Evolutionary conservation across 2,113 vertebrate genomes (phyloP).

Genomic region (Mastomys coucha): DNA sequence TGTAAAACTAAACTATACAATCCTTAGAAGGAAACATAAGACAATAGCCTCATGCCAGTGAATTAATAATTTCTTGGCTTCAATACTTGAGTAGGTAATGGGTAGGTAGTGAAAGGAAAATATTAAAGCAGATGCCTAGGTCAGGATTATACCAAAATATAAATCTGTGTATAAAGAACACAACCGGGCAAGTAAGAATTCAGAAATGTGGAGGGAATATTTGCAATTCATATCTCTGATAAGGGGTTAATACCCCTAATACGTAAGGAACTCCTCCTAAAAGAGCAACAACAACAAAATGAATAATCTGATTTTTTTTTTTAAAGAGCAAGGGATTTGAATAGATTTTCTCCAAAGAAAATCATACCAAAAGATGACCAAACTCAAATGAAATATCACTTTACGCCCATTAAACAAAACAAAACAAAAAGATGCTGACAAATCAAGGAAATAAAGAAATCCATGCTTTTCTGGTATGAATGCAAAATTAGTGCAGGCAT

Average conservation of each 20-base stretch:
- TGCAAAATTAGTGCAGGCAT: background rate
- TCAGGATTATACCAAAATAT: background rate
- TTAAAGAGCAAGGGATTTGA: background rate
- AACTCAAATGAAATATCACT: background rate
- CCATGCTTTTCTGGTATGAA: background rate
- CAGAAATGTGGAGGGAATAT: background rate
- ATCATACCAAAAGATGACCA: background rate
- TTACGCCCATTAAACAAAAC: background rate
- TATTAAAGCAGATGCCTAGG: background rate
- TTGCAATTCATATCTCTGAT: background rate
- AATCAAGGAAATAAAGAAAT: background rate
- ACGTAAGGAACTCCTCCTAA: background rate
- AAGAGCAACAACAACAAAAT: background rate
- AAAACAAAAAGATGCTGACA: background rate
- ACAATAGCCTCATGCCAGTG: background rate
- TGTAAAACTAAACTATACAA: background rate
- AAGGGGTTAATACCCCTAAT: background rate
- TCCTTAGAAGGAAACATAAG: background rate
- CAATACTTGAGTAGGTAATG: background rate
- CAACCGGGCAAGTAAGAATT: background rate
- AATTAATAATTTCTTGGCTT: background rate
- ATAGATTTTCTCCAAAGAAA: conserved; percentile 3
- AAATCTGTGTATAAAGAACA: background rate
- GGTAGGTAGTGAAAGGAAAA: background rate
- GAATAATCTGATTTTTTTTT: background rate